Percentiles rank a stretch among this genome's conserved stretches.
Conservation (phyloP, 2,797 vertebrate species). For the Botia kubotai region DNA sequence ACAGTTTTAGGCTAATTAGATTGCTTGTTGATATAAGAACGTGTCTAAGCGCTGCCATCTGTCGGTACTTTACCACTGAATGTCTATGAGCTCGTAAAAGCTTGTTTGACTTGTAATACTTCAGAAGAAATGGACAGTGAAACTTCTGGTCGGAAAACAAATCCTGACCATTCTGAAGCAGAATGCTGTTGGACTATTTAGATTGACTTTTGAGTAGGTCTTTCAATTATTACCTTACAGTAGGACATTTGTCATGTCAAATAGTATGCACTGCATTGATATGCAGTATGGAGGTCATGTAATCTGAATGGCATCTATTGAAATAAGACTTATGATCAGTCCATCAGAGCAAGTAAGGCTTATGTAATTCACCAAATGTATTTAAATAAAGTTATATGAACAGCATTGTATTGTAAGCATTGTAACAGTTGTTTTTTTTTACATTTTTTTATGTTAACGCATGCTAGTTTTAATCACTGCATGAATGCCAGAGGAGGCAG, state of each 20-base stretch:
- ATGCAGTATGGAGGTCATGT: too few relatives aligned
- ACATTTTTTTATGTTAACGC: neutral
- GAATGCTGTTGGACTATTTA: neutral
- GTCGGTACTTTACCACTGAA: neutral
- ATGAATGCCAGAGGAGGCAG: neutral
- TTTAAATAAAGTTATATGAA: too few relatives aligned
- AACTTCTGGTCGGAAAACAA: constrained; percentile 46
- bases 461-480: neutral
- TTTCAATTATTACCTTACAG: neutral
- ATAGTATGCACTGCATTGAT: too few relatives aligned
- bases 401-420: too few relatives aligned
- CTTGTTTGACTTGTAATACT: constrained; percentile 60
- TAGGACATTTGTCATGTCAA: too few relatives aligned
- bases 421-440: too few relatives aligned
- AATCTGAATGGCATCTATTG: too few relatives aligned
- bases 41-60: neutral
- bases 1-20: constrained; percentile 28
- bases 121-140: constrained; percentile 58
- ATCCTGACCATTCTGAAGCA: neutral
- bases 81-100: constrained; percentile 41
- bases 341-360: too few relatives aligned
- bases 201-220: neutral
- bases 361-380: too few relatives aligned
- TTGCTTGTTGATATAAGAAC: constrained; percentile 21
- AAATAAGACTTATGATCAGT: too few relatives aligned